Percentiles rank a stretch among this genome's conserved stretches.
Evolutionary conservation across 2,797 vertebrate genomes (phyloP).

Genomic region (Allobates femoralis): DNA sequence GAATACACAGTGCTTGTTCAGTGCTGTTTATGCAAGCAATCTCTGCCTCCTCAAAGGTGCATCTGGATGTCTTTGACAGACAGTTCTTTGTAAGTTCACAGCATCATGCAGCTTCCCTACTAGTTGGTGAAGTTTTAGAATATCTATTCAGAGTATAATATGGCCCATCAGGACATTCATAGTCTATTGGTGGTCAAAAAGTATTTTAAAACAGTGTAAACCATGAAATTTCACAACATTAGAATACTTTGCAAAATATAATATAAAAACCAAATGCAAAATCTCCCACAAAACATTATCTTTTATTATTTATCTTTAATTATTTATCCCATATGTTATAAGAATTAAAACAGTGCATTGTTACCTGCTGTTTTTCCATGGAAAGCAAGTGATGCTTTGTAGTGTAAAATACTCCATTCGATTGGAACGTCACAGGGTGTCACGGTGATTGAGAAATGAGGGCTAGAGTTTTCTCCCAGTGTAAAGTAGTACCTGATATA

Average conservation of each 20-base stretch:
- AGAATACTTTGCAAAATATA: neutral
- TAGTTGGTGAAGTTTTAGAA: too few relatives aligned
- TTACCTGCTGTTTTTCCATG: conserved; percentile 63
- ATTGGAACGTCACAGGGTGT: conserved; percentile 85
- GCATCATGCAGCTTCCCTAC: too few relatives aligned
- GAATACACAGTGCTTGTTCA: too few relatives aligned
- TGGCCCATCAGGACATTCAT: too few relatives aligned
- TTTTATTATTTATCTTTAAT: neutral
- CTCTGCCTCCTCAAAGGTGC: too few relatives aligned
- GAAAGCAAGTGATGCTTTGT: conserved; percentile 71
- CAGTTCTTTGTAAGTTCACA: too few relatives aligned
- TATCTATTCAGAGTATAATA: too few relatives aligned
- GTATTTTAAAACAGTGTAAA: neutral
- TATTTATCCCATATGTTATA: neutral
- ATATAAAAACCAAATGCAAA: neutral
- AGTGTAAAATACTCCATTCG: conserved; percentile 84
- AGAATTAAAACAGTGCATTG: neutral
- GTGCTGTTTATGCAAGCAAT: too few relatives aligned
- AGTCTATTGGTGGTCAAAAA: too few relatives aligned
- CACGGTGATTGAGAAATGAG: conserved; percentile 81
- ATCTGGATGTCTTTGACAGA: too few relatives aligned
- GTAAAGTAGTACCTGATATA: conserved; percentile 83
- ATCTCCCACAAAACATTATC: neutral
- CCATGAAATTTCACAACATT: neutral
- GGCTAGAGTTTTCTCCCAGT: conserved; percentile 77